Base-by-base conservation (phyloP, 2,797 vertebrate species). In the Ataeniobius toweri region DNA sequence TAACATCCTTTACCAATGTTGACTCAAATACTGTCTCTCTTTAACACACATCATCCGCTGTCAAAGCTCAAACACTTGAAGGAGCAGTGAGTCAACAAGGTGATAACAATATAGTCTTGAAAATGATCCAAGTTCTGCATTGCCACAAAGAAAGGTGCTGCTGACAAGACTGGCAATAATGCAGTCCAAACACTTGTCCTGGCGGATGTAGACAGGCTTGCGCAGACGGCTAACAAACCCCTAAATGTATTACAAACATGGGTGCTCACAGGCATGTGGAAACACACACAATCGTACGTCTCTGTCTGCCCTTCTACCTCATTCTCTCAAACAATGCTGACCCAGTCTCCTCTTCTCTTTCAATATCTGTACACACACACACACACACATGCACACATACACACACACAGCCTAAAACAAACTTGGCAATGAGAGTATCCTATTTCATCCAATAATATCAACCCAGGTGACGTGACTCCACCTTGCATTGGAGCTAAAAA, bases 371-470 rank as follows among this genome's bases (percentile, higher is more conserved):
- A 1, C 73, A 44, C 61, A 65, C 18, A 56, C 69, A 50, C 61
- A n/a, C 48, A 56, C 74, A 80, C 50, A 53, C 55, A 26, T 71
- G 46, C 6, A 56, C 24, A 67, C n/a, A 69, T 5, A 28, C 53
- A 10, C 73, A 61, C 7, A 31, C 31, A 70, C 28, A 69, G 13
- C 76, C 75, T 78, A 74, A 84, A 55, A 76, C 13, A 3, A 46
- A 75, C 83, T 77, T 79, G 73, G 88, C 80, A 79, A 73, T 74
- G 84, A 80, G 80, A 78, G 82, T 86, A 86, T 93, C 81, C 78
- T 74, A 83, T 93, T 91, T 88, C 89, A 81, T 86, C 83, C 85
- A 92, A 90, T 91, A 83, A 86, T 80, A 88, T 83, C 82, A 86
- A 74, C 73, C 83, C 80, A 86, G 86, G 90, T 93, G 91, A 91